These are phyloP conservation scores for Trachurus trachurus DNA, from an alignment of 2,797 vertebrate species.

Conservation along the genomic window DNA sequence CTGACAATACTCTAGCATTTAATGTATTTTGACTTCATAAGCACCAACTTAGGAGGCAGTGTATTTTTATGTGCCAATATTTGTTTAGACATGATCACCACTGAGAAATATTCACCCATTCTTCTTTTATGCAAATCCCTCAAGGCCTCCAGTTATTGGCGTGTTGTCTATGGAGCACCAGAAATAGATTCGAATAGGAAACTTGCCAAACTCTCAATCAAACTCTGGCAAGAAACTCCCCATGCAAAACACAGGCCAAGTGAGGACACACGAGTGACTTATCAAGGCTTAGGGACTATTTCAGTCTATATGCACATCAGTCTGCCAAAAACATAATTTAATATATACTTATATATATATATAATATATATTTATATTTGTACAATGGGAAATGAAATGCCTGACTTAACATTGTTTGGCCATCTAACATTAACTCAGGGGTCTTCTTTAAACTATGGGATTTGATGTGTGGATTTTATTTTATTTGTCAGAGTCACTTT, in stretches of 20 bases:
- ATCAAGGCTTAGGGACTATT: slow-evolving; percentile 65
- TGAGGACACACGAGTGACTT: slow-evolving; percentile 73
- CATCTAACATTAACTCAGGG: not conserved
- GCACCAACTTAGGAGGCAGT: slow-evolving; percentile 4
- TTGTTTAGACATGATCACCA: slow-evolving; percentile 73
- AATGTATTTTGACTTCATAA: slow-evolving; percentile 24
- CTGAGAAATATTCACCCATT: slow-evolving; percentile 67
- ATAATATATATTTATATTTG: slow-evolving; percentile 31
- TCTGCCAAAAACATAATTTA: slow-evolving; percentile 43
- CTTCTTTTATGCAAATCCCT: slow-evolving; percentile 74
- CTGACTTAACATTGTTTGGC: slow-evolving; percentile 8
- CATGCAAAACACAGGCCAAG: slow-evolving; percentile 67
- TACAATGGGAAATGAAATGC: slow-evolving; percentile 30
- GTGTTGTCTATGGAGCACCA: slow-evolving; percentile 69
- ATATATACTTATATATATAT: not conserved
- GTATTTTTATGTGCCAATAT: slow-evolving; percentile 50
- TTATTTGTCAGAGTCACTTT: not conserved
- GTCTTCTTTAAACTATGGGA: slow-evolving; percentile 15
- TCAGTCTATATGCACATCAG: slow-evolving; percentile 48
- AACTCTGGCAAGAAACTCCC: slow-evolving; percentile 74
- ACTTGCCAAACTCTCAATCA: slow-evolving; percentile 79
- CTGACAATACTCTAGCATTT: not conserved
- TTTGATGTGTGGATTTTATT: not conserved
- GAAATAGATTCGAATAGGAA: slow-evolving; percentile 77
- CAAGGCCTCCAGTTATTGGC: slow-evolving; percentile 77